A percentile compares a stretch with the other conserved stretches of the same genome.
phyloP scores from a whole-genome alignment of 2,888 invertebrate species.

The Drosophila mimetica region DNA sequence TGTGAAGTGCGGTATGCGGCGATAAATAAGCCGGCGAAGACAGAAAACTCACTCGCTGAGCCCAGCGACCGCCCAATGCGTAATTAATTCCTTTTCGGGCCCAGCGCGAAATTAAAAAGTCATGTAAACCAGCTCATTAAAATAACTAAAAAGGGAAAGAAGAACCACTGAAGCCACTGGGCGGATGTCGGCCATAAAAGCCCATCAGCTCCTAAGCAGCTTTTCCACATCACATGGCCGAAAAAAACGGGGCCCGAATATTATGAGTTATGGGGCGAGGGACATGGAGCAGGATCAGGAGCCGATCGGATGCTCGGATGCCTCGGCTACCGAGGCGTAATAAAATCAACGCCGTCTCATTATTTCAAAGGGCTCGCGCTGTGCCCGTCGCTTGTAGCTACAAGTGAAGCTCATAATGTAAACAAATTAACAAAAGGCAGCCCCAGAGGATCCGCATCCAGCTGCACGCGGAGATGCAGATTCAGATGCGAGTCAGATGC shows the following conservation, averaged over 20 bases:
- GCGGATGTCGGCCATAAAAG: slow-evolving; percentile 67
- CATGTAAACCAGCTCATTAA: slow-evolving; percentile 85
- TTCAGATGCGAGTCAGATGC: slow-evolving; percentile 18
- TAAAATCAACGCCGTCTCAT: slow-evolving; percentile 77
- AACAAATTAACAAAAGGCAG: slow-evolving; percentile 81
- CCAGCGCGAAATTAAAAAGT: slow-evolving; percentile 84
- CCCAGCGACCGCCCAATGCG: slow-evolving; percentile 83
- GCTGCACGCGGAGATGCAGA: slow-evolving; percentile 8
- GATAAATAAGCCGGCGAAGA: slow-evolving; percentile 61
- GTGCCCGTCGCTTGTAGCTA: slow-evolving; percentile 67
- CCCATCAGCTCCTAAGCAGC: slow-evolving; percentile 58
- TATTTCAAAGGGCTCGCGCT: slow-evolving; percentile 75
- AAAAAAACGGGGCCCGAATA: slow-evolving; percentile 50
- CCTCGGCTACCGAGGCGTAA: slow-evolving; percentile 48
- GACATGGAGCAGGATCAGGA: background rate
- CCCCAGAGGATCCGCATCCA: slow-evolving; percentile 22
- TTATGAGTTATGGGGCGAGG: slow-evolving; percentile 60
- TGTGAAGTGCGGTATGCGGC: slow-evolving; percentile 74
- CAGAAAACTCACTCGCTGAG: slow-evolving; percentile 46
- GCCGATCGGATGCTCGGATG: slow-evolving; percentile 1
- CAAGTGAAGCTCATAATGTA: slow-evolving; percentile 84
- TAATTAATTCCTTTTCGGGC: slow-evolving; percentile 84
- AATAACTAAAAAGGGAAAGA: slow-evolving; percentile 73
- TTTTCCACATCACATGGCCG: slow-evolving; percentile 58
- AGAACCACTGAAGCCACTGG: slow-evolving; percentile 9